Conservation (phyloP, 2,113 vertebrate species). For the Calcarius ornatus region DNA sequence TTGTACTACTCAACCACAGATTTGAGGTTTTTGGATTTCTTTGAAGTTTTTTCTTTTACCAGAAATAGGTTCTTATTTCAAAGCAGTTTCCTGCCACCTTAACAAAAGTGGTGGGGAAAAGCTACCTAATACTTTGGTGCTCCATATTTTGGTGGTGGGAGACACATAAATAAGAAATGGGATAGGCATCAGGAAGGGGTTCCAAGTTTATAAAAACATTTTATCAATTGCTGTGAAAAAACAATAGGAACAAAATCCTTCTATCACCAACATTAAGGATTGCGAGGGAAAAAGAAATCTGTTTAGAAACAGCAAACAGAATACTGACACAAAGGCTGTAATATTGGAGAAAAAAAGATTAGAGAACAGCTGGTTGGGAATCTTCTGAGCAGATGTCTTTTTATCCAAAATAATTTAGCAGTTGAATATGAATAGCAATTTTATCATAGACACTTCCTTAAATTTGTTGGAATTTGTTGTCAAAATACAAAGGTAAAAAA, state of each 20-base stretch:
- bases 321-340: not conserved
- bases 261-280: not conserved
- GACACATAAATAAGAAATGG: not conserved
- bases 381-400: constrained; percentile 2
- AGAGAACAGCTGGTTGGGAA: not conserved
- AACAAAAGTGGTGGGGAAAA: not conserved
- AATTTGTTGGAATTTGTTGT: not conserved
- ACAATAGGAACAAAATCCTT: not conserved
- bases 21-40: not conserved
- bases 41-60: not conserved
- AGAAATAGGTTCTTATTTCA: not conserved
- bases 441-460: not conserved
- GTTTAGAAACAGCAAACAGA: not conserved
- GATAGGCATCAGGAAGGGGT: not conserved
- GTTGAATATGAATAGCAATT: not conserved
- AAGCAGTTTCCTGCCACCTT: not conserved
- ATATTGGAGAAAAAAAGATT: not conserved
- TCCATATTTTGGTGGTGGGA: not conserved
- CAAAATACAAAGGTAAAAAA: not conserved
- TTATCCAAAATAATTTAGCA: not conserved
- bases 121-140: not conserved
- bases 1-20: not conserved
- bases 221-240: not conserved
- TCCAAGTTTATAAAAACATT: not conserved
- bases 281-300: not conserved